Evolutionary conservation across 2,888 invertebrate species (phyloP), one percentile per base, ranked within the genome.

Genomic region (Choreutis nemorana): DNA sequence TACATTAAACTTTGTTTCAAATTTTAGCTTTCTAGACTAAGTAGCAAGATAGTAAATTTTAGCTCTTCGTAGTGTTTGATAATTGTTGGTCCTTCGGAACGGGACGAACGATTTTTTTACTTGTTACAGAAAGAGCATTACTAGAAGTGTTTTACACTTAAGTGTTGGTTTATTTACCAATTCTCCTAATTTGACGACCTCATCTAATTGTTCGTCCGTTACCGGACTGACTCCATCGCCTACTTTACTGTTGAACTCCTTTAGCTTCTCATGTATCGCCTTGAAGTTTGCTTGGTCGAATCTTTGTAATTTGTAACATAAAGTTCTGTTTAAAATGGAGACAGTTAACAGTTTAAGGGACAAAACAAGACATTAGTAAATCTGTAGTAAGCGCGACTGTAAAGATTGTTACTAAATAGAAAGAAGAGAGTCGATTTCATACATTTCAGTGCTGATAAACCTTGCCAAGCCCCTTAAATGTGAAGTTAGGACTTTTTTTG

Each of bases 251-350:
- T 91, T 91, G 43, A 92, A 89, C 55, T 92, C 91, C 48, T 71
- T 85, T 31, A 87, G 55, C 55, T 89, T 89, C 42, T 87, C 87
- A 36, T 87, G 70, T 44, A 94, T 89, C 23, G 89, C 87, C 30
- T 78, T 78, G 13, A 87, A 58, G 67, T 91, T 91, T 3, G 89
- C 91, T 49, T 87, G 85, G 47, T 91, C 93, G 53, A 94, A 90
- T 37, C 85, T 86, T 41, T 83, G 75, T 68, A 11, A 62, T 27
- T 21, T 14, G 9, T 3, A 8, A 26, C 10, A 31, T 22, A 24
- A 9, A 21, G 7, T 10, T 26, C 8, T 21, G 18, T 9, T 15
- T 21, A 21, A 2, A 20, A 14, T 5, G 29, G 32, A 29, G 30
- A 34, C 33, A 30, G 26, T 26, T 8, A 82, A 82, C 39, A 81